Percentiles rank a stretch among this genome's conserved stretches.
phyloP scores from a whole-genome alignment of 2,113 vertebrate genomes.

The Polyodon spathula region DNA sequence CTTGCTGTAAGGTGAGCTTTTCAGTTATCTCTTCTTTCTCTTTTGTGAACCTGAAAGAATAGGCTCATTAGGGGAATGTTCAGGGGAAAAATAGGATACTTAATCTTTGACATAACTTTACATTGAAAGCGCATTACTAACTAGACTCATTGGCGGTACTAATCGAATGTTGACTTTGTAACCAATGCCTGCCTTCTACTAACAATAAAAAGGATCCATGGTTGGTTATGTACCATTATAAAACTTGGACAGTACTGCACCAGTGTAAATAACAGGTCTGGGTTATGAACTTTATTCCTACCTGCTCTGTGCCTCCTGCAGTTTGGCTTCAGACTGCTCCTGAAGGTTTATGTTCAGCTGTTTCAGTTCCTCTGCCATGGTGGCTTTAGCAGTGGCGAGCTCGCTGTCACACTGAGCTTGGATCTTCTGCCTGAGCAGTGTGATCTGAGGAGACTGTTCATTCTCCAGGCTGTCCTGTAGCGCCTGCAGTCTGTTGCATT shows the following conservation, averaged over 20 bases:
- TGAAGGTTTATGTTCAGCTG: conserved; percentile 35
- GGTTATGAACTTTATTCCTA: conserved; percentile 29
- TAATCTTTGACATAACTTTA: no score
- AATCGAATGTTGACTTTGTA: no score
- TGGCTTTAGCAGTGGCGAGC: conserved; percentile 37
- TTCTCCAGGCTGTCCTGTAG: conserved; percentile 50
- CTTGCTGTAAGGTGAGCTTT: conserved; percentile 50
- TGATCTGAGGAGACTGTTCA: conserved; percentile 36
- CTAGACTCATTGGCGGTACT: no score
- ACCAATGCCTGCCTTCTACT: no score
- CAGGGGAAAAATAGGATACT: no score
- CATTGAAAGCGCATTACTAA: no score
- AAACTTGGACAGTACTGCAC: background rate
- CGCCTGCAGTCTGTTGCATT: conserved; percentile 52
- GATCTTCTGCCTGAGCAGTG: conserved; percentile 31
- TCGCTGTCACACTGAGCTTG: conserved; percentile 43
- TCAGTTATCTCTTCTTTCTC: conserved; percentile 54
- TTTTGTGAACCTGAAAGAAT: conserved; percentile 59
- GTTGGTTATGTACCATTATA: background rate
- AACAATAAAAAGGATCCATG: no score
- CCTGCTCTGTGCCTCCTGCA: conserved; percentile 59
- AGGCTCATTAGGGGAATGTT: conserved; percentile 6
- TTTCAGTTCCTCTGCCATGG: conserved; percentile 48
- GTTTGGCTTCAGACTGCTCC: conserved; percentile 51
- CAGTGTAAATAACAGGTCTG: background rate